These are phyloP conservation scores for Ormyrus thymus DNA, from an alignment of 2,888 invertebrate species.

Conservation along the genomic window DNA sequence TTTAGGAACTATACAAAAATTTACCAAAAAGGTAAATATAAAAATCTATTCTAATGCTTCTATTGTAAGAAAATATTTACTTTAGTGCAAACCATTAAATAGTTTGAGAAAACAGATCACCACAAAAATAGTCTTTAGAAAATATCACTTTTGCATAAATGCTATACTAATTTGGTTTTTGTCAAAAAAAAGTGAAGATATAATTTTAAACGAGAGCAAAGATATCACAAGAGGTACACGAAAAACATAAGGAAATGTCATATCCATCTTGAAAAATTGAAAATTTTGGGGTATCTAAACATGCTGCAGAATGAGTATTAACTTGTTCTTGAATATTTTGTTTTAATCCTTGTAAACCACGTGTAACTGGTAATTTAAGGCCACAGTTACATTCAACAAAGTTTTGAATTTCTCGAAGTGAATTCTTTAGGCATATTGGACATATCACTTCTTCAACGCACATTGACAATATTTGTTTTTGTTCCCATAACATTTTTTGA, in stretches of 20 bases:
- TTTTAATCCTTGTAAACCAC: slow-evolving; percentile 62
- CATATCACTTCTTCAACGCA: slow-evolving; percentile 68
- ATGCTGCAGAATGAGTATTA: slow-evolving; percentile 63
- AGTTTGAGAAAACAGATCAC: no score
- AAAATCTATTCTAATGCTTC: no score
- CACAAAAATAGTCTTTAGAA: neutral
- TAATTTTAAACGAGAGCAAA: slow-evolving; percentile 44
- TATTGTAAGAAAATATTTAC: no score
- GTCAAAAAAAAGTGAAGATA: neutral
- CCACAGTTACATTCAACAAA: slow-evolving; percentile 67
- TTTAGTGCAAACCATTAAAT: no score
- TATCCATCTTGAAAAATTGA: slow-evolving; percentile 50
- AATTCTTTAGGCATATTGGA: slow-evolving; percentile 71
- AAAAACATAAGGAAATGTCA: slow-evolving; percentile 46
- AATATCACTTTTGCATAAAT: slow-evolving; percentile 8
- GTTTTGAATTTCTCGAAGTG: slow-evolving; percentile 59
- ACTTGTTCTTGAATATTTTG: slow-evolving; percentile 62
- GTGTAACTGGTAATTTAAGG: slow-evolving; percentile 61
- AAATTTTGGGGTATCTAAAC: slow-evolving; percentile 60
- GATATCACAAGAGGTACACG: slow-evolving; percentile 51
- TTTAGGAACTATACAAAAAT: neutral
- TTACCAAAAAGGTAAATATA: neutral
- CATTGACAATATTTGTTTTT: slow-evolving; percentile 64
- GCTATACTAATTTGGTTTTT: neutral
- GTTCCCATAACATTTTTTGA: slow-evolving; percentile 66